Base-by-base conservation (phyloP, 2,113 vertebrate genomes). In the Actenoides hombroni region DNA sequence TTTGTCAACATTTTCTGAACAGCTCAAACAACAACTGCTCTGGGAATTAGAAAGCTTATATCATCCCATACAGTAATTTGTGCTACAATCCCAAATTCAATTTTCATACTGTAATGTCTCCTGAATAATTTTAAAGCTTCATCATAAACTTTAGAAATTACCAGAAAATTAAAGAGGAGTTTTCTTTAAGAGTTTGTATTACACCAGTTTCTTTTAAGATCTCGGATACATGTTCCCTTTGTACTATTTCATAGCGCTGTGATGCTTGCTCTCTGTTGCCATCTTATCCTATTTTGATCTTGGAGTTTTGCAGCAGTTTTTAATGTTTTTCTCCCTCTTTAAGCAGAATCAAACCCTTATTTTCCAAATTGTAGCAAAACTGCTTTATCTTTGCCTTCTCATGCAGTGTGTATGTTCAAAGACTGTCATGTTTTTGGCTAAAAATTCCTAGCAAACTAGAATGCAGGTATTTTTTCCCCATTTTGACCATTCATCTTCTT, bases 401-500 rank as follows among this genome's bases (percentile, higher is more conserved):
- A 5, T 29, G 33, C 44, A 42, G 23, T 2, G 1, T 39, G 2
- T 49, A 14, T 24, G 31, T 86, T 71, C 73, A 86, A 63, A 86
- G 64, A 6, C 53, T 23, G 13, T 31, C 1, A 0, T 33, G n/a
- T 0, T 82, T 90, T 79, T 79, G 28, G n/a, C 57, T 82, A 49
- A 75, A 85, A 87, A 44, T 37, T 91, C 33, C 40, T n/a, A 26
- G 26, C 39, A 79, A 54, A 57, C 53, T 39, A 40, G 46, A 84
- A 56, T 12, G n/a, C 35, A 18, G n/a, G 39, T 81, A 69, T 46
- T 70, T 92, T 96, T 88, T 35, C 46, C 42, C 37, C 31, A 23
- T 44, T 93, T 88, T 90, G n/a, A 70, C 64, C 77, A 83, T 89
- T 84, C 69, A 21, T 90, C 80, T 83, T 85, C 71, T 93, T 71